Percentiles rank a stretch among this genome's conserved stretches.
phyloP scores from a whole-genome alignment of 2,888 invertebrate species.

The Drosophila meridionalis region DNA sequence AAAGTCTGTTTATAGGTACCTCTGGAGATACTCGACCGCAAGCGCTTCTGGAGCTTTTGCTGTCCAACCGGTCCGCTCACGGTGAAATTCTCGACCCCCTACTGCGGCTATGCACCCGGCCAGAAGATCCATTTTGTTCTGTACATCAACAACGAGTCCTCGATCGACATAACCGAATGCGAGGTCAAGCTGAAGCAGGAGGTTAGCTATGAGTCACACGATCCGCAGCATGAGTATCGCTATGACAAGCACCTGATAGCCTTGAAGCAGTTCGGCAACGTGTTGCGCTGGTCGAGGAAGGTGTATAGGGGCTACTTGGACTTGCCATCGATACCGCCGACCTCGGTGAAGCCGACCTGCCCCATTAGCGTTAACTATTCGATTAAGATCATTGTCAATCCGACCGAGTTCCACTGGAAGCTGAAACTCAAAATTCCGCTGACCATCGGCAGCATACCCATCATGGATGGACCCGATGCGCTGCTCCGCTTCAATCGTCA shows the following conservation, averaged over 20 bases:
- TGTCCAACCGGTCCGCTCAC: slow-evolving; percentile 84
- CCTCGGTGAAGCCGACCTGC: slow-evolving; percentile 90
- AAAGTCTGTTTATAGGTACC: slow-evolving; percentile 71
- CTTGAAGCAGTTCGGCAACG: slow-evolving; percentile 86
- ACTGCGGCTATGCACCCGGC: slow-evolving; percentile 91
- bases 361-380: slow-evolving; percentile 91
- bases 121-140: slow-evolving; percentile 90
- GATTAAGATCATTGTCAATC: slow-evolving; percentile 87
- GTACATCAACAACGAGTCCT: slow-evolving; percentile 91
- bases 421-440: slow-evolving; percentile 88
- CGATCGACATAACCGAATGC: slow-evolving; percentile 88
- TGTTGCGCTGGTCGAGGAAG: slow-evolving; percentile 87
- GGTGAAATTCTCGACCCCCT: slow-evolving; percentile 86
- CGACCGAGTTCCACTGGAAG: slow-evolving; percentile 88
- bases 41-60: slow-evolving; percentile 85
- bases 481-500: slow-evolving; percentile 65
- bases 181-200: slow-evolving; percentile 89
- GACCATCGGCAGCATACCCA: slow-evolving; percentile 87
- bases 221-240: slow-evolving; percentile 84
- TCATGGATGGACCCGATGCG: slow-evolving; percentile 87
- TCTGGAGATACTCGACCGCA: slow-evolving; percentile 83
- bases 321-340: slow-evolving; percentile 91
- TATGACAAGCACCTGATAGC: slow-evolving; percentile 83
- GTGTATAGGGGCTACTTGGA: slow-evolving; percentile 88
- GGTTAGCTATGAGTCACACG: slow-evolving; percentile 83